Conservation (phyloP, 2,113 vertebrate species). For the Microcebus griseorufus region DNA sequence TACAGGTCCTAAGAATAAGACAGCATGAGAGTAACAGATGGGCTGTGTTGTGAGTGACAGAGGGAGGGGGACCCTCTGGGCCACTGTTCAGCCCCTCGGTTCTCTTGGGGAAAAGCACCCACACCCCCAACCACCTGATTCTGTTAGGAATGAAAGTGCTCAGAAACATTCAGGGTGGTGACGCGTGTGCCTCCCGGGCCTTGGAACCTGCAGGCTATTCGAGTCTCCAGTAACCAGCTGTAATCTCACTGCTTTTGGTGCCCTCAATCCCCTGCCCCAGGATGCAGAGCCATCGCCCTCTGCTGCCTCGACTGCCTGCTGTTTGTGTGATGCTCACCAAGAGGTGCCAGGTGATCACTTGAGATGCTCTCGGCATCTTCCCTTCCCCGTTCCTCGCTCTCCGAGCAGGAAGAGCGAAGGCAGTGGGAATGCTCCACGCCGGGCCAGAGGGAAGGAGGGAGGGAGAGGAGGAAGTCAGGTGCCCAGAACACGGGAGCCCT, state of each 20-base stretch:
- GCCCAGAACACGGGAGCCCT: conserved; percentile 71
- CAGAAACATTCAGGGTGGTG: background rate
- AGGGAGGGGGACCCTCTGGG: background rate
- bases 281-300: background rate
- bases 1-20: background rate
- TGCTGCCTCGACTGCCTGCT: background rate
- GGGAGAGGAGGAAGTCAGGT: conserved; percentile 55
- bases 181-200: background rate
- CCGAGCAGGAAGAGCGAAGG: conserved; percentile 56
- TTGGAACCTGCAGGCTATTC: conserved; percentile 45
- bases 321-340: conserved; percentile 55
- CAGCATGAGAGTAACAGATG: background rate
- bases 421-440: background rate
- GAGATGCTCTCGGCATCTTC: conserved; percentile 56
- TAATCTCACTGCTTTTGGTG: conserved; percentile 36
- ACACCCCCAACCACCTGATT: background rate
- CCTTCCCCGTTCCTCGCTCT: conserved; percentile 68
- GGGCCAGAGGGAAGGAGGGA: background rate
- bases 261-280: background rate
- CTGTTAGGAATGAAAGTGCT: conserved; percentile 28
- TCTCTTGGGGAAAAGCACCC: background rate
- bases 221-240: conserved; percentile 2
- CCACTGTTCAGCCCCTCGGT: rapidly evolving
- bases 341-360: conserved; percentile 76
- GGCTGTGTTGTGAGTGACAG: background rate